These are phyloP conservation scores for Anadara kagoshimensis DNA, from an alignment of 1,140 invertebrate species.

Conservation along the genomic window DNA sequence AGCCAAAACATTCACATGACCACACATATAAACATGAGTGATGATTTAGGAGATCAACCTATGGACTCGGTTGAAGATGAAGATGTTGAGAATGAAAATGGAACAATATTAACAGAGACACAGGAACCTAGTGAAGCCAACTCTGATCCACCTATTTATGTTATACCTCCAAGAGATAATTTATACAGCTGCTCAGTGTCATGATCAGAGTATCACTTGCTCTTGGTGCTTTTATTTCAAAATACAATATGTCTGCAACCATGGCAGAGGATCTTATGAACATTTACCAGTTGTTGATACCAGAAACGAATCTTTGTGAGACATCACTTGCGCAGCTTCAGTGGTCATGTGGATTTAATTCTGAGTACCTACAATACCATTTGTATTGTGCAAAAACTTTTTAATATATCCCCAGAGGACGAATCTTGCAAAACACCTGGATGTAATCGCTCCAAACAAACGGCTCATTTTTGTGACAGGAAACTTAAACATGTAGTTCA, in stretches of 20 bases:
- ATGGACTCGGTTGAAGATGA: neutral
- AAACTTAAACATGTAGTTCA: neutral
- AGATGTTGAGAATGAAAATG: neutral
- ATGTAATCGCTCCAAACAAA: neutral
- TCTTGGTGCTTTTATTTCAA: too few species aligned
- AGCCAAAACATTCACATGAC: too few species aligned
- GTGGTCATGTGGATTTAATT: conserved; percentile 11
- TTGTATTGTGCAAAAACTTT: conserved; percentile 14
- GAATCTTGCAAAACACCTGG: conserved; percentile 12
- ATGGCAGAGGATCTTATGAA: neutral
- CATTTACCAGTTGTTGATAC: neutral
- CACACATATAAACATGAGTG: neutral
- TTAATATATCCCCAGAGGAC: neutral
- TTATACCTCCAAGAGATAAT: conserved; percentile 8
- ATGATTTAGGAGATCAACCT: neutral
- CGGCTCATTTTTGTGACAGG: conserved; percentile 1
- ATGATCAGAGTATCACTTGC: conserved; percentile 5
- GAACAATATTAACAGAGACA: neutral
- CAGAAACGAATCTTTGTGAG: conserved; percentile 7
- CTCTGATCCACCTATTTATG: too few species aligned
- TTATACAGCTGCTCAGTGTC: conserved; percentile 10
- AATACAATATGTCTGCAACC: too few species aligned
- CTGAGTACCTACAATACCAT: neutral
- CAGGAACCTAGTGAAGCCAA: neutral
- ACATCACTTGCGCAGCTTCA: neutral